Evolutionary conservation across 2,113 vertebrate species (phyloP), one percentile per base, ranked within the genome.

Genomic region (Dendrocopos noguchii): DNA sequence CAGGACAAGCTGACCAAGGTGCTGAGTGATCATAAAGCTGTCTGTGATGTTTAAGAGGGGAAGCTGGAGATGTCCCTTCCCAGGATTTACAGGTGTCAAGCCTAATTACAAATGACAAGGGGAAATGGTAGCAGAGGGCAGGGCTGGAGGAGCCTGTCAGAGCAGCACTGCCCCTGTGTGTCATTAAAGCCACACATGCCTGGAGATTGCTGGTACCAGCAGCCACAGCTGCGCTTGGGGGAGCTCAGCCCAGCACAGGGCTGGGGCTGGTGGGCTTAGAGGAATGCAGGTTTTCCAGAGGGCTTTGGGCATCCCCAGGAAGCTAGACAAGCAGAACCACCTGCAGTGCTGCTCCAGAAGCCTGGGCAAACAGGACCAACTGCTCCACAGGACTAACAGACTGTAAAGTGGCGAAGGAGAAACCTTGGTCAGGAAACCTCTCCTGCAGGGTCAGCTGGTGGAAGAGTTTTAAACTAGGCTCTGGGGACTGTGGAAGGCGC

Each of bases 141-240:
- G n/a, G n/a, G 71, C 44, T 82, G 1, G 1, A 57, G 65, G 10
- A 80, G 16, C 24, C 19, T 5, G 8, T 66, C 0, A 3, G 13
- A 60, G 68, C 24, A 12, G 5, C 82, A 28, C 2, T 18, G 57
- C 20, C 9, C 11, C 25, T 0, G 0, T 18, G 39, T 39, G 47
- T 22, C 47, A 18, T 2, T 65, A 42, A 15, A 67, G 39, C 56
- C 4, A 2, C 0, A 0, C 42, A 9, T 1, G 1, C 0, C 0
- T 4, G 9, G 71, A 55, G 39, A 59, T 12, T 34, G 33, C 2
- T 36, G 67, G 42, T 11, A 18, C 12, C 42, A 7, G 57, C 57
- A 71, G 70, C 28, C 64, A 5, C 46, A 24, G 71, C 1, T 2
- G 27, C 20, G 71, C 46, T 34, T 15, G 28, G 16, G 56, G 42